A percentile compares a stretch with the other conserved stretches of the same genome.
Conservation (phyloP, 2,113 vertebrate species). For the Tenebrosternarchus preto region DNA sequence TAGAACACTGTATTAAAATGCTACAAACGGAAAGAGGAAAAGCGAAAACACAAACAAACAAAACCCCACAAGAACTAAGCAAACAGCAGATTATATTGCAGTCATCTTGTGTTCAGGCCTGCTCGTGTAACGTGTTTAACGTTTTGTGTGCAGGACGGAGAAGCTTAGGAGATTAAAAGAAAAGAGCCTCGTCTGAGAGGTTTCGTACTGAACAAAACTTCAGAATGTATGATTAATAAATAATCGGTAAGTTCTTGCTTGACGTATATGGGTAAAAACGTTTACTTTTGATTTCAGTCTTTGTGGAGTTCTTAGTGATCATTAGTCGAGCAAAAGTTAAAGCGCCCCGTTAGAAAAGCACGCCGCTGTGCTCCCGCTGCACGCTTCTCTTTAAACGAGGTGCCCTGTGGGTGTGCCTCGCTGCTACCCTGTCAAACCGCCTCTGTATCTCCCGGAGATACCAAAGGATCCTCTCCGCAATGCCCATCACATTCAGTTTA, state of each 20-base stretch:
- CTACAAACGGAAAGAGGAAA: background rate
- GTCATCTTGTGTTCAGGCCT: too few species aligned
- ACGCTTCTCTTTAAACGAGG: constrained; percentile 46
- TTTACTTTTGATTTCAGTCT: constrained; percentile 12
- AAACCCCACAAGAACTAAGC: too few species aligned
- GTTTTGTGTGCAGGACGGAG: too few species aligned
- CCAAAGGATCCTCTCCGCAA: constrained; percentile 35
- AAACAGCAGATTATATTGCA: too few species aligned
- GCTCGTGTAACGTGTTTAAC: too few species aligned
- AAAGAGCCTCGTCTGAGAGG: too few species aligned
- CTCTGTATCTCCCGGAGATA: constrained; percentile 41
- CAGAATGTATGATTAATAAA: background rate
- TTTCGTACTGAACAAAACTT: background rate
- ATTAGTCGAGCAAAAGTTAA: constrained; percentile 38
- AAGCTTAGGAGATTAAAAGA: too few species aligned
- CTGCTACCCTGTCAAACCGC: constrained; percentile 44
- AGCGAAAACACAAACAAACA: too few species aligned
- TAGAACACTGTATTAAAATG: background rate
- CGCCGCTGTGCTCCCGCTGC: constrained; percentile 15
- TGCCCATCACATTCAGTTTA: constrained; percentile 50
- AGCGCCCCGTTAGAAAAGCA: constrained; percentile 37
- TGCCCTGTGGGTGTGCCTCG: constrained; percentile 42
- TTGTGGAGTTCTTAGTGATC: constrained; percentile 36
- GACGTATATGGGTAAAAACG: background rate
- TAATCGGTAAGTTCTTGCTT: background rate